These are phyloP conservation scores for Gibbula magus DNA, from an alignment of 2,888 invertebrate species.

Conservation along the genomic window DNA sequence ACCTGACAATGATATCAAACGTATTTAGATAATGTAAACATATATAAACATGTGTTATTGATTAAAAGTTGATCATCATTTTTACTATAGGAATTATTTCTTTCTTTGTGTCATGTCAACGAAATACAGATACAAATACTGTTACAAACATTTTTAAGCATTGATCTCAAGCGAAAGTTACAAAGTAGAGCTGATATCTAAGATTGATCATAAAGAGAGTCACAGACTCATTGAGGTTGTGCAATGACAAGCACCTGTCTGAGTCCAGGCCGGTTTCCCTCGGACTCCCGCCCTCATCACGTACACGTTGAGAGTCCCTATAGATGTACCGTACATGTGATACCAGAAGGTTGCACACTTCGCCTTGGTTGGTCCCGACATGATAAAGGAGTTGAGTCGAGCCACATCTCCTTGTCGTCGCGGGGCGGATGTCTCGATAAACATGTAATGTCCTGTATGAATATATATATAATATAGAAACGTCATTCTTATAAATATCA, in stretches of 20 bases:
- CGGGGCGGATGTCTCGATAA: conserved; percentile 60
- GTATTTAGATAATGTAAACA: too few relatives aligned
- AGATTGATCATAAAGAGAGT: too few relatives aligned
- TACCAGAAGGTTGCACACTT: conserved; percentile 68
- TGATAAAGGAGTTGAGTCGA: conserved; percentile 49
- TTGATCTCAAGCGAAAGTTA: too few relatives aligned
- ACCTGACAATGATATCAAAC: conserved; percentile 46
- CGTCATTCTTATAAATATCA: too few relatives aligned
- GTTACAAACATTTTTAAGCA: too few relatives aligned
- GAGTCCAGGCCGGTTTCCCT: conserved; percentile 27
- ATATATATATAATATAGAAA: too few relatives aligned
- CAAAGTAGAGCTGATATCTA: too few relatives aligned
- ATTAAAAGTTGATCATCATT: too few relatives aligned
- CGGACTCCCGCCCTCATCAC: conserved; percentile 45
- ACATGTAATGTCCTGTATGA: conserved; percentile 61
- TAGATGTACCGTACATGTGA: conserved; percentile 61
- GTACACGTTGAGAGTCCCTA: conserved; percentile 61
- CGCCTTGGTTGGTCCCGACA: conserved; percentile 33
- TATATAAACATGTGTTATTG: too few relatives aligned
- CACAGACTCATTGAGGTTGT: too few relatives aligned
- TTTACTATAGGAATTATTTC: too few relatives aligned
- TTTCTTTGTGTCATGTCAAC: too few relatives aligned
- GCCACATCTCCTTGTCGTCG: conserved; percentile 52
- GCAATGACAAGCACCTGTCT: background rate
- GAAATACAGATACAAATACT: background rate